A percentile compares a stretch with the other conserved stretches of the same genome.
Conservation (phyloP, 2,888 invertebrate genomes). For the Onchidella celtica region DNA sequence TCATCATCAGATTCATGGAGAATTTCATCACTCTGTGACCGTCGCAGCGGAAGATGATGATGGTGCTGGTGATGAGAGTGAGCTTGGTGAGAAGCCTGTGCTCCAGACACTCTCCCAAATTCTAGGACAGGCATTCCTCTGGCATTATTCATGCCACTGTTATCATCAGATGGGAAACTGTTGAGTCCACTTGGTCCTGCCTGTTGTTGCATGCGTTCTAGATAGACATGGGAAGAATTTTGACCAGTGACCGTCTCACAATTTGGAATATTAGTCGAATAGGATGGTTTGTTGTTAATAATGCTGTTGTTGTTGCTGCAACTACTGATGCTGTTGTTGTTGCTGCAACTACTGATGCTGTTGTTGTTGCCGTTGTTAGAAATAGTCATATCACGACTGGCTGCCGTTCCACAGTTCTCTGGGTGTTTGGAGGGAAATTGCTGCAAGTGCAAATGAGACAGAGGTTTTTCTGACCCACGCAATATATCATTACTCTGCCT, state of each 20-base stretch:
- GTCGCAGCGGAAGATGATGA: neutral
- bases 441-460: too few relatives aligned
- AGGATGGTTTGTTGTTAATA: neutral
- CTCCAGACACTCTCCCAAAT: neutral
- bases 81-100: neutral
- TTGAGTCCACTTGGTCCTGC: neutral
- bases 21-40: constrained; percentile 43
- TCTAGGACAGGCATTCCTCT: neutral
- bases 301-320: constrained; percentile 1
- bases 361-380: too few relatives aligned
- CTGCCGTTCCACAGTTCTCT: too few relatives aligned
- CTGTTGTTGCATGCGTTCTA: neutral
- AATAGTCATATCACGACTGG: too few relatives aligned
- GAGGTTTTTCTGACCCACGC: too few relatives aligned
- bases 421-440: too few relatives aligned
- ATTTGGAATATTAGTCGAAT: too few relatives aligned
- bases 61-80: too few relatives aligned
- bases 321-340: neutral
- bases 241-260: too few relatives aligned
- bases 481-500: too few relatives aligned
- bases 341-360: neutral
- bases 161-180: neutral
- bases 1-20: constrained; percentile 46
- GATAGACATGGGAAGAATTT: too few relatives aligned
- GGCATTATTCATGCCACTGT: too few relatives aligned